Evolutionary conservation across 1,140 invertebrate genomes (phyloP).

Genomic region (Galleria mellonella): DNA sequence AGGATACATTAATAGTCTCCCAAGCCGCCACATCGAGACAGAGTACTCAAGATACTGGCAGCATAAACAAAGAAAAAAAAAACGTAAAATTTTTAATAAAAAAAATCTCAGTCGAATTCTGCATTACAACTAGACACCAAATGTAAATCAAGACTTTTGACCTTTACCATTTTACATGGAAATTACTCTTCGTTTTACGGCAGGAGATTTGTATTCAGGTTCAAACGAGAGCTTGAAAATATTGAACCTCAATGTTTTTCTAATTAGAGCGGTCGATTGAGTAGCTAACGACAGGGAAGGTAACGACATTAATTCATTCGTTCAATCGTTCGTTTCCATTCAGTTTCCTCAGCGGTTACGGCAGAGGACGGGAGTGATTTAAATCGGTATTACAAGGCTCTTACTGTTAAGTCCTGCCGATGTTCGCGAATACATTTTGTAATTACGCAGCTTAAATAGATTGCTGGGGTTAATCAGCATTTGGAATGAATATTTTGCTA

Average conservation of each 20-base stretch:
- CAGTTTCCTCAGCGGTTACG: conserved; percentile 28
- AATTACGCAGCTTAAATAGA: conserved; percentile 46
- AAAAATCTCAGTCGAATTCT: no score
- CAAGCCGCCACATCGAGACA: no score
- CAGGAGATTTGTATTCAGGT: no score
- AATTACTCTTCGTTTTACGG: no score
- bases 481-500: background rate
- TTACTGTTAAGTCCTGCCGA: conserved; percentile 37
- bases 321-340: conserved; percentile 36
- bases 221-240: background rate
- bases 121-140: no score
- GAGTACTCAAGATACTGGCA: no score
- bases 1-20: no score
- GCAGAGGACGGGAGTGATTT: conserved; percentile 29
- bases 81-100: no score
- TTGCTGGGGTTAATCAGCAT: conserved; percentile 38
- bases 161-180: no score
- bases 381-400: conserved; percentile 38
- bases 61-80: no score
- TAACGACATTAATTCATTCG: conserved; percentile 45
- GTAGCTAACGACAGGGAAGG: conserved; percentile 13
- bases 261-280: conserved; percentile 45
- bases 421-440: conserved; percentile 45
- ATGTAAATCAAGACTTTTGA: no score
- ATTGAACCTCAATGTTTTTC: conserved; percentile 32